phyloP scores from a whole-genome alignment of 2,888 invertebrate species.

The Catonia carolina region DNA sequence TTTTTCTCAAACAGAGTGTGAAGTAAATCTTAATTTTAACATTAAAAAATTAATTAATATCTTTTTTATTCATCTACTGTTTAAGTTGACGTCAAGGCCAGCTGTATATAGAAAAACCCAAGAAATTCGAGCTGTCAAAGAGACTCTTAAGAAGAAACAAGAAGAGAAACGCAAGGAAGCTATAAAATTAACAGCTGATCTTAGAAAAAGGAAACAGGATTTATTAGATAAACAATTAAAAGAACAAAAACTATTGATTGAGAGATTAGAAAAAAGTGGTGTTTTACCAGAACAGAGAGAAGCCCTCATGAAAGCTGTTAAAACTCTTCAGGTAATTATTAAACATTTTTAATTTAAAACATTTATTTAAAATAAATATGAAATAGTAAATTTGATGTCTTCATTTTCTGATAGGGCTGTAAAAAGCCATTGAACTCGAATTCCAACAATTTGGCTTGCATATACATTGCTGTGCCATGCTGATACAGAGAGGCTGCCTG shows the following conservation, averaged over 20 bases:
- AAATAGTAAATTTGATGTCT: not conserved
- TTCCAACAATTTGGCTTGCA: no score
- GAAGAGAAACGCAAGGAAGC: constrained; percentile 64
- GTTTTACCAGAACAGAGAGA: constrained; percentile 67
- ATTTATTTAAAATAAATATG: not conserved
- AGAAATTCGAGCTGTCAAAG: constrained; percentile 52
- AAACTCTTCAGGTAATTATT: constrained; percentile 55
- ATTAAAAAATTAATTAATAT: no score
- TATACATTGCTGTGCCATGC: no score
- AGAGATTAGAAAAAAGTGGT: constrained; percentile 69
- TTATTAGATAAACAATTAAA: constrained; percentile 82
- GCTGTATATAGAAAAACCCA: constrained; percentile 38
- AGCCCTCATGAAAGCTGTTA: constrained; percentile 70
- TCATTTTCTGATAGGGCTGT: not conserved
- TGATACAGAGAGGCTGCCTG: no score
- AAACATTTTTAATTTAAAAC: not conserved
- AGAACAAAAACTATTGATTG: constrained; percentile 76
- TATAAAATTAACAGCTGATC: constrained; percentile 67
- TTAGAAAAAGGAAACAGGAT: constrained; percentile 78
- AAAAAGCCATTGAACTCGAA: not conserved
- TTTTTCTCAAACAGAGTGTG: no score
- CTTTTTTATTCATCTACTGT: no score
- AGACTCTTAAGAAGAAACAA: constrained; percentile 63
- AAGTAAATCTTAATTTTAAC: no score
- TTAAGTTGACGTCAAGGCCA: no score